These are phyloP conservation scores for Lophura swinhoii DNA, from an alignment of 2,797 vertebrate species.

Conservation along the genomic window DNA sequence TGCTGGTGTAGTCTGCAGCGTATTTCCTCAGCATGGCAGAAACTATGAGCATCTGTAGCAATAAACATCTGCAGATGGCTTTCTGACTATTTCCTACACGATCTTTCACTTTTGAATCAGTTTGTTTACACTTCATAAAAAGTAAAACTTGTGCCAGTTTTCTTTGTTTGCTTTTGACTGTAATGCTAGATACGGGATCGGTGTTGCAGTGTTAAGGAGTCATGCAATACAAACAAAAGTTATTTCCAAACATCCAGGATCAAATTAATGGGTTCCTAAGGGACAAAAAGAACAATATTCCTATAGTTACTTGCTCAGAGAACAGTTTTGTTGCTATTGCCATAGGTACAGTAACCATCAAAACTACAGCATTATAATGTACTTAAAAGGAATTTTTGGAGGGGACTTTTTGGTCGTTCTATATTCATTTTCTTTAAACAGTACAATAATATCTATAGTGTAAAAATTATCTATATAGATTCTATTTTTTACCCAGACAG, in stretches of 20 bases:
- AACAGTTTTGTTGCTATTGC: neutral
- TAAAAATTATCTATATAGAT: fast-evolving
- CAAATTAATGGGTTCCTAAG: neutral
- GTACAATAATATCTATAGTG: neutral
- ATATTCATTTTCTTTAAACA: neutral
- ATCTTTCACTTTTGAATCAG: neutral
- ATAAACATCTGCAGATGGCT: neutral
- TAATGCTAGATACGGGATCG: neutral
- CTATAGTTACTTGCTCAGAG: neutral
- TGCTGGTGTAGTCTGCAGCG: neutral
- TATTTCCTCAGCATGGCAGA: neutral
- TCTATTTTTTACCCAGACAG: neutral
- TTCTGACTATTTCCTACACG: neutral
- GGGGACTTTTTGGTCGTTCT: neutral
- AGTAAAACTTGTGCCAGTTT: neutral
- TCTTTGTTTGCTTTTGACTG: neutral
- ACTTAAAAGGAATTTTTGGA: neutral
- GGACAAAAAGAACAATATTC: neutral
- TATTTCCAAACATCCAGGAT: neutral
- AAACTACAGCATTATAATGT: neutral
- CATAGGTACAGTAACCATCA: neutral
- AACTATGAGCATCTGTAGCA: neutral
- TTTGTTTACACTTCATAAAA: neutral
- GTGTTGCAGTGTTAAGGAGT: neutral
- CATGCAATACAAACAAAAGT: neutral